phyloP scores from a whole-genome alignment of 2,888 invertebrate species.

The Eueremaeus valkanovi region DNA sequence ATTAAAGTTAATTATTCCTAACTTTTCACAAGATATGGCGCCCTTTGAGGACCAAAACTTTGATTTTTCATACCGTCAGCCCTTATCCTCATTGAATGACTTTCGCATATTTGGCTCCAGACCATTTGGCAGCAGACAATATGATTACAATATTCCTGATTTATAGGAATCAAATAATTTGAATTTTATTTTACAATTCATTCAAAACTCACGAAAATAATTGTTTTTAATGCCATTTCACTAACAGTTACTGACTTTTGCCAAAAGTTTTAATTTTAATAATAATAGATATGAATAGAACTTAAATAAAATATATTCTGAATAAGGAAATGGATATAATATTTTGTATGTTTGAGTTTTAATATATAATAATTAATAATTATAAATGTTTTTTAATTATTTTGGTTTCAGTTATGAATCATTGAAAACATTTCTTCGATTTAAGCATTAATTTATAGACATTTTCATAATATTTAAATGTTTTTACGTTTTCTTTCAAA shows the following conservation, averaged over 20 bases:
- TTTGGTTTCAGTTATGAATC: background rate
- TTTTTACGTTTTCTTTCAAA: too few species aligned
- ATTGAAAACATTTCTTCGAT: slow-evolving; percentile 8
- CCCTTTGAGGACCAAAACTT: slow-evolving; percentile 20
- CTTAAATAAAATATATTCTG: too few species aligned
- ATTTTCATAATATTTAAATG: too few species aligned
- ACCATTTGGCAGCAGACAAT: background rate
- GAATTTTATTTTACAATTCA: background rate
- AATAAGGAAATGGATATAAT: too few species aligned
- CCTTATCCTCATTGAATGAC: slow-evolving; percentile 10
- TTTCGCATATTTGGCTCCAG: slow-evolving; percentile 1
- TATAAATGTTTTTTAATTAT: background rate
- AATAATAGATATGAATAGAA: too few species aligned
- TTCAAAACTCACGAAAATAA: background rate
- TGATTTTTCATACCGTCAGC: slow-evolving; percentile 14
- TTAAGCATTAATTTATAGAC: background rate
- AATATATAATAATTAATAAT: too few species aligned
- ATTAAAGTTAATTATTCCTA: slow-evolving; percentile 36
- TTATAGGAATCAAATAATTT: background rate
- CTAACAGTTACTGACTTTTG: background rate
- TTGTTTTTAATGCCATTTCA: slow-evolving; percentile 2
- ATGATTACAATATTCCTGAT: background rate
- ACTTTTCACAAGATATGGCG: slow-evolving; percentile 36
- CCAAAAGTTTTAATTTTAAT: slow-evolving; percentile 4
- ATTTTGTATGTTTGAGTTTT: too few species aligned